Evolutionary conservation across 2,888 invertebrate species (phyloP).

Genomic region (Sipha maydis): DNA sequence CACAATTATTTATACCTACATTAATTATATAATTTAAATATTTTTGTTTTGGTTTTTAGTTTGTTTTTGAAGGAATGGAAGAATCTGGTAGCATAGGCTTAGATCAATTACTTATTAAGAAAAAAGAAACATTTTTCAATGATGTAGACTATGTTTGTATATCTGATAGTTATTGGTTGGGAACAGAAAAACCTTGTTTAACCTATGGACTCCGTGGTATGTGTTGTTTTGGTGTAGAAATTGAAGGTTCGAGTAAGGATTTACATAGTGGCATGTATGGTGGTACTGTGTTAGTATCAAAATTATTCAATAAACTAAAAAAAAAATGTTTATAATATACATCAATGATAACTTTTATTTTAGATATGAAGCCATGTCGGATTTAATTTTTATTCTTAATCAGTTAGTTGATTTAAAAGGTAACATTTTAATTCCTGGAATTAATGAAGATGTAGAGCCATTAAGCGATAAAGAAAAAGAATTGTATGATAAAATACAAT

Average conservation of each 20-base stretch:
- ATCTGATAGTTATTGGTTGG: slow-evolving; percentile 99
- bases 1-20: neutral
- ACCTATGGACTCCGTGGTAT: slow-evolving; percentile 96
- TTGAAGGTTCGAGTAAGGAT: slow-evolving; percentile 90
- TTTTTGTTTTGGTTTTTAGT: slow-evolving; percentile 69
- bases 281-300: slow-evolving; percentile 82
- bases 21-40: neutral
- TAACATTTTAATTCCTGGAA: slow-evolving; percentile 82
- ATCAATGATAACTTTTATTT: slow-evolving; percentile 65
- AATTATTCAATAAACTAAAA: neutral
- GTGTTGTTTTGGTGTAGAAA: slow-evolving; percentile 88
- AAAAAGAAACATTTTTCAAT: slow-evolving; percentile 82
- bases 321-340: neutral
- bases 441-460: slow-evolving; percentile 78
- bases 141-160: slow-evolving; percentile 95
- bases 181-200: slow-evolving; percentile 94
- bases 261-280: slow-evolving; percentile 96
- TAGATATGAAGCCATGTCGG: slow-evolving; percentile 88
- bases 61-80: slow-evolving; percentile 98
- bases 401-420: slow-evolving; percentile 87
- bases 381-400: slow-evolving; percentile 86
- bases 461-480: slow-evolving; percentile 69
- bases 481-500: slow-evolving; percentile 72
- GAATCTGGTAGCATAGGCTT: slow-evolving; percentile 97
- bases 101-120: slow-evolving; percentile 80